Base-by-base conservation (phyloP, 2,797 vertebrate genomes). In the Oceanodroma leucorhoa region DNA sequence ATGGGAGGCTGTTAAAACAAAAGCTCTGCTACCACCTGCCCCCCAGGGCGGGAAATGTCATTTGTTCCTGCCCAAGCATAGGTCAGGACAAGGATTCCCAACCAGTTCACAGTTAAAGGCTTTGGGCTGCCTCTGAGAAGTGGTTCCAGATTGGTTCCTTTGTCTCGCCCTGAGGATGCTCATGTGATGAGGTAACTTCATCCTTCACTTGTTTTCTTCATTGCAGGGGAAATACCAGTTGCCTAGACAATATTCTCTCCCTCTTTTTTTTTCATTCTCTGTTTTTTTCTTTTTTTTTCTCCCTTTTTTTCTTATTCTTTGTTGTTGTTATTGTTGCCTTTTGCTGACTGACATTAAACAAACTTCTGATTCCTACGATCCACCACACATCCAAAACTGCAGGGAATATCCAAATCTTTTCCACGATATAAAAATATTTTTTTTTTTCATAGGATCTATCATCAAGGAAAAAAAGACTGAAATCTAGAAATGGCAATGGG, bases 181-280 rank as follows among this genome's bases (percentile, higher is more conserved):
- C 90, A 96, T 88, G 70, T 46, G 78, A 95, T 94, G 58, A 96
- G 64, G 55, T 90, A 93, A 90, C 85, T 94, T 96, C 93, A 94
- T 88, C 81, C 50, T 94, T 97, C 92, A 91, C 64, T 97, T 90
- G 86, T 96, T 96, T 94, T 95, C 83, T 94, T 96, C 85, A 60
- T 73, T 95, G 66, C 58, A 95, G 82, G 77, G 51, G 95, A 97
- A 96, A 84, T 30, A 91, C 55, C 40, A 89, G 43, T 92, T 95
- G 50, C 40, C 83, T 53, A 72, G 29, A 73, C 40, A 82, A 57
- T 41, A 1, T 53, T 83, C 4, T 50, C 2, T 1, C 8, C 11
- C 5, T 43, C 13, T 53, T 85, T 58, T 36, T 41, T 83, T 79
- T 57, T 41, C 38, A 18, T 32, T 32, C 10, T 38, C 5, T 60